These are phyloP conservation scores for Doryteuthis pealeii DNA, from an alignment of 1,140 invertebrate species.

Conservation along the genomic window DNA sequence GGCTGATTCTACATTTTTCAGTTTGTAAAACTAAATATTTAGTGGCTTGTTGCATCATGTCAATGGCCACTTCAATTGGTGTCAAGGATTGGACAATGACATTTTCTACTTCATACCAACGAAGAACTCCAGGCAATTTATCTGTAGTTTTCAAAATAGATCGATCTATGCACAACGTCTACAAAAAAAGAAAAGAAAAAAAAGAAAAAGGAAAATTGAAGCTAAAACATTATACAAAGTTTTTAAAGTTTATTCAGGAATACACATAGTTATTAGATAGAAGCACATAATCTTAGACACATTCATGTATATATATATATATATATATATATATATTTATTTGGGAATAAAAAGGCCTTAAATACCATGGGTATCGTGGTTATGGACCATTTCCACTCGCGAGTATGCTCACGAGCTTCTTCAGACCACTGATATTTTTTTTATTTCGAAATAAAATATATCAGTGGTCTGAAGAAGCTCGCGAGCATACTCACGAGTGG, in stretches of 20 bases:
- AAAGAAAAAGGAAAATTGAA: too few species aligned
- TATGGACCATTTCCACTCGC: too few species aligned
- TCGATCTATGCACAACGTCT: slow-evolving; percentile 53
- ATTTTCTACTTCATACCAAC: slow-evolving; percentile 52
- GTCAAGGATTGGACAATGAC: slow-evolving; percentile 32
- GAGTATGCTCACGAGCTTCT: too few species aligned
- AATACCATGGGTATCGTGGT: too few species aligned
- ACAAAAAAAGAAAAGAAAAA: slow-evolving; percentile 14
- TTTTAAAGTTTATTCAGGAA: too few species aligned
- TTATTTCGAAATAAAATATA: too few species aligned
- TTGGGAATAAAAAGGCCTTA: too few species aligned
- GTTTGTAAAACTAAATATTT: slow-evolving; percentile 37
- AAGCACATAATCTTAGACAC: too few species aligned
- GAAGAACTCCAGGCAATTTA: slow-evolving; percentile 53
- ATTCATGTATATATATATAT: not conserved
- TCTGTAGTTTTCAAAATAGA: slow-evolving; percentile 43
- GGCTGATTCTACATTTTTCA: slow-evolving; percentile 22
- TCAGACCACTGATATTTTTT: too few species aligned
- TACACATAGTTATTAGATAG: not conserved
- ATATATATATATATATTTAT: not conserved
- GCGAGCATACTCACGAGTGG: too few species aligned
- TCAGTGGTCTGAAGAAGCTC: too few species aligned
- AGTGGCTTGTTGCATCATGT: slow-evolving; percentile 42
- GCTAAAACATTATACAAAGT: too few species aligned
- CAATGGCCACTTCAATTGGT: slow-evolving; percentile 49